Conservation (phyloP, 2,113 vertebrate species). For the Antennarius striatus region DNA sequence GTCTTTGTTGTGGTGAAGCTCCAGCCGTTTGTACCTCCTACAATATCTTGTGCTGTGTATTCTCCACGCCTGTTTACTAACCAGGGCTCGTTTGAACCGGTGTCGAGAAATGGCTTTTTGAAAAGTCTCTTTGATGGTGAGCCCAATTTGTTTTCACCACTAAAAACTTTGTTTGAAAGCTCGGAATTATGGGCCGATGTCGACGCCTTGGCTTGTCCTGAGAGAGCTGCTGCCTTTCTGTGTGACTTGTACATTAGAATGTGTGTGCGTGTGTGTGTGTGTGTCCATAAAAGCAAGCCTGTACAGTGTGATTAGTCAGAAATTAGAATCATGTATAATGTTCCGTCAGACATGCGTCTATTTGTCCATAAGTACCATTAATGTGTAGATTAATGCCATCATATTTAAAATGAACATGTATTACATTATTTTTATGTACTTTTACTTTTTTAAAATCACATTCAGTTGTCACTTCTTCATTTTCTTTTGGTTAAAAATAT, state of each 20-base stretch:
- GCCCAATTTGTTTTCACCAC: conserved; percentile 71
- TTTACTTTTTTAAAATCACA: background rate
- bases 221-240: conserved; percentile 31
- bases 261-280: conserved; percentile 1
- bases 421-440: background rate
- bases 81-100: conserved; percentile 69
- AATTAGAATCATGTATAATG: conserved; percentile 17
- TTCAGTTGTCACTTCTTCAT: too few relatives aligned
- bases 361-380: conserved; percentile 4
- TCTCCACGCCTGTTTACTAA: conserved; percentile 70
- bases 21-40: conserved; percentile 68
- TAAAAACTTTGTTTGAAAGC: conserved; percentile 68
- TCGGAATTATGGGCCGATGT: conserved; percentile 46
- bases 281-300: background rate
- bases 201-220: conserved; percentile 43
- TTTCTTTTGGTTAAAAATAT: too few relatives aligned
- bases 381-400: background rate
- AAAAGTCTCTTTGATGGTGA: conserved; percentile 76
- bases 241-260: conserved; percentile 5
- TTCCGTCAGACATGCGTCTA: background rate
- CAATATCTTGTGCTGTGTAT: conserved; percentile 68
- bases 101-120: conserved; percentile 69
- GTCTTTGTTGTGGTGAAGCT: conserved; percentile 76
- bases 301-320: background rate
- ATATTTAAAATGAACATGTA: background rate